Evolutionary conservation across 2,113 vertebrate genomes (phyloP).

Genomic region (Pelmatolapia mariae): DNA sequence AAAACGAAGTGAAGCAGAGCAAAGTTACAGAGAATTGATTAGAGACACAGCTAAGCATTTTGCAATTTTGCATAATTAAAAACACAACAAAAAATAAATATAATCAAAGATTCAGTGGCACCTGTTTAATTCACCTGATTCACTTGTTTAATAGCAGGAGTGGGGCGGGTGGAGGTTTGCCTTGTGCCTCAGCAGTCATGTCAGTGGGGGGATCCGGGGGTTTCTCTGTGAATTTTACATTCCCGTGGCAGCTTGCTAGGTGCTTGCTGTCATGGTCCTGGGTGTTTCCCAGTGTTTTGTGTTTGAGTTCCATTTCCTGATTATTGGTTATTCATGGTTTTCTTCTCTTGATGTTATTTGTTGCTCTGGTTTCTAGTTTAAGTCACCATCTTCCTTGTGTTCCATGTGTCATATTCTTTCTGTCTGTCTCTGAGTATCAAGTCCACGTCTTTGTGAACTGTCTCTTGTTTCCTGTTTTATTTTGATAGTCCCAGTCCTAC

Average conservation of each 20-base stretch:
- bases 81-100: not conserved
- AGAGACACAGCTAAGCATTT: not conserved
- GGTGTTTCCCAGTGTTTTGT: not conserved
- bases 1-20: not conserved
- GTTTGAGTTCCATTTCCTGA: not conserved
- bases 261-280: not conserved
- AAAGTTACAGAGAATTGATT: not conserved
- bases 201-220: not conserved
- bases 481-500: not conserved
- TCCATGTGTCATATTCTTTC: not conserved
- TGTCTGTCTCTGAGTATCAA: not conserved
- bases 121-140: accelerated
- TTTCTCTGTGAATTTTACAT: not conserved
- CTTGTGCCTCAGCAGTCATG: not conserved
- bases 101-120: not conserved
- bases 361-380: not conserved
- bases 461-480: not conserved
- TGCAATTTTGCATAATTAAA: not conserved
- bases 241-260: not conserved
- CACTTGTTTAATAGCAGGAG: not conserved
- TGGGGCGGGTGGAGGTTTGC: not conserved
- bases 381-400: not conserved
- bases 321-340: not conserved
- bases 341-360: not conserved
- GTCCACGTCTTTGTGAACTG: not conserved